Evolutionary conservation across 37 sponge, comb jelly and placozoan genomes (phyloP), one percentile per base, ranked within the genome.

Genomic region (Beroe ovata): DNA sequence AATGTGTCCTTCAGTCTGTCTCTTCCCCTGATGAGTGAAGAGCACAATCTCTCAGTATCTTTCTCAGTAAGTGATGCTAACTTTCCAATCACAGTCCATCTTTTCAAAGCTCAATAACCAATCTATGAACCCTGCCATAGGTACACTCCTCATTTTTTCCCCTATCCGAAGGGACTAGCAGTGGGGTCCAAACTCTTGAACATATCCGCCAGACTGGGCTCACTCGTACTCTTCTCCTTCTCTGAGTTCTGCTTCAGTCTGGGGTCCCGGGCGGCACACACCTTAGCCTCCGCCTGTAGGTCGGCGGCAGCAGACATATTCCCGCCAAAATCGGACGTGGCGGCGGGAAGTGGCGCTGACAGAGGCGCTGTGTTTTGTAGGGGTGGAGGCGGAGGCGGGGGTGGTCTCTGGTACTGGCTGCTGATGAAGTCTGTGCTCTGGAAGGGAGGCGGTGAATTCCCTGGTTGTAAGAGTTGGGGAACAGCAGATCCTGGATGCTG

Each of bases 131-230:
- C n/a, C n/a, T n/a, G n/a, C n/a, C n/a, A n/a, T n/a, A n/a, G n/a
- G n/a, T n/a, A n/a, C n/a, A n/a, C n/a, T n/a, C n/a, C n/a, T n/a
- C n/a, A n/a, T n/a, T n/a, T n/a, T 3, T 77, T 23, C 0, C 28
- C 41, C 33, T 42, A 77, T 22, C 84, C 84, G 54, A 77, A 77
- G 1, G 84, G 84, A 23, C 84, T 77, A 25, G 84, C 84, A 29
- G 84, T 77, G 6, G 84, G 84, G 22, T 77, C 84, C 23, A 77
- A 23, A 77, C 84, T 77, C 38, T 77, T 77, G 84, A 77, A 77
- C 84, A 77, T 77, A 54, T 77, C 84, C n/a, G 84, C 84, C 8
- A 77, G 47, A 25, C 36, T 42, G 1, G 84, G 84, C 26, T 77
- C 54, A 38, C n/a, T 40, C 2, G 38, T 33, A 66, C 32, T 14